Base-by-base conservation (phyloP, 2,888 invertebrate genomes). In the Beris chalybata region DNA sequence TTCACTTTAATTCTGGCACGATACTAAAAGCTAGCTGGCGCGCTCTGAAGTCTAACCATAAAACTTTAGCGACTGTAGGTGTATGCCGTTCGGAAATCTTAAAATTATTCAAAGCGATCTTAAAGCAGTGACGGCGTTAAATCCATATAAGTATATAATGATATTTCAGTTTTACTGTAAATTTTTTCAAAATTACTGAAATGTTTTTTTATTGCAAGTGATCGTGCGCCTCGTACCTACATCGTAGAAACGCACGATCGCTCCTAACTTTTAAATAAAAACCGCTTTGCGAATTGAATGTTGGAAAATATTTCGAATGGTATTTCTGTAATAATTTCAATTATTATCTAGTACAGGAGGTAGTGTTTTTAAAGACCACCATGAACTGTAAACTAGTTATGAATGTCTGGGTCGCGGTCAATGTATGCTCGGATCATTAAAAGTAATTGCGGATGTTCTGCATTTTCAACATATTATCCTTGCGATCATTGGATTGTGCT, bases 321-420 rank as follows among this genome's bases (percentile, higher is more conserved):
- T n/a, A 61, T 52, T 50, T 61, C 38, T 13, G 15, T 12, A 61
- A 52, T 22, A 32, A 61, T 61, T 61, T 50, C 50, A 61, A 61
- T 61, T 50, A 61, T 61, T 61, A 61, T 61, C 61, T 61, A 61
- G 61, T 52, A 30, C 61, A 52, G 22, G 29, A 38, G 52, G 43
- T 31, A 50, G 61, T 38, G 29, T 38, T 59, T 32, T 13, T 47
- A 61, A 38, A 61, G 61, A 61, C 61, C 61, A 61, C 61, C 61
- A 61, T 30, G 61, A 61, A 61, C 61, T 61, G 61, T 61, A 52
- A 61, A 52, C 61, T 52, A 61, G 61, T 61, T 61, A 43, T 13
- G 38, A 61, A 61, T 61, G 61, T 61, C 61, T 61, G 61, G 61
- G 61, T 61, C 61, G 61, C 61, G 61, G 61, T 61, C 61, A 61